Evolutionary conservation across 1,140 invertebrate species (phyloP), one percentile per base, ranked within the genome.

Genomic region (Amyelois transitella): DNA sequence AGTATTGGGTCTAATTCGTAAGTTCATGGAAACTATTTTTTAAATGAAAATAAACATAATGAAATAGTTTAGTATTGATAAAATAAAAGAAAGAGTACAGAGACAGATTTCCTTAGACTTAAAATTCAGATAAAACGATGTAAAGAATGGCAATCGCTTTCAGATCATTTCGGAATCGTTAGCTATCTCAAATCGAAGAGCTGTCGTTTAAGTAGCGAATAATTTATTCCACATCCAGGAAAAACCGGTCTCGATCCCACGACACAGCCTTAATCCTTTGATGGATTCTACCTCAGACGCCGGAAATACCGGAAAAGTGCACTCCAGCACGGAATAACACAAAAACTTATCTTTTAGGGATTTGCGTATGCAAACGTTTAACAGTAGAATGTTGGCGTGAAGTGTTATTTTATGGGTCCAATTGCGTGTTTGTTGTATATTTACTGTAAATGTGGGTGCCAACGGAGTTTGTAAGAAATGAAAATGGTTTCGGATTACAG

Each of bases 241-340:
- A 81, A 81, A 79, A 75, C 69, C 75, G 72, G 77, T 80, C 71
- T 57, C 65, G 65, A 66, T 64, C 56, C 69, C 65, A 72, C 75
- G 78, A 85, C 80, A 66, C 64, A 69, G 55, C 75, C 77, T 69
- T 86, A 83, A 86, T 85, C 83, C 81, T 85, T 85, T 85, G 83
- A 86, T 86, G 83, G 83, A 86, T 86, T 79, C 73, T 61, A 65
- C 69, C 60, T 64, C 62, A 77, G 79, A 81, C 67, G 66, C 47
- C 58, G 64, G 67, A 53, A 76, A 86, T 77, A 73, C 74, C 66
- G 73, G 68, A 72, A 79, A 78, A 81, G 75, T 77, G 70, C 76
- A 73, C 74, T 77, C 67, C 50, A 69, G 44, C 58, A 55, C 66
- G 60, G 64, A 76, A 81, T 69, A 80, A 74, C 55, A 75, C 20